Conservation (phyloP, 2,888 invertebrate genomes). For the Drosophila colorata region DNA sequence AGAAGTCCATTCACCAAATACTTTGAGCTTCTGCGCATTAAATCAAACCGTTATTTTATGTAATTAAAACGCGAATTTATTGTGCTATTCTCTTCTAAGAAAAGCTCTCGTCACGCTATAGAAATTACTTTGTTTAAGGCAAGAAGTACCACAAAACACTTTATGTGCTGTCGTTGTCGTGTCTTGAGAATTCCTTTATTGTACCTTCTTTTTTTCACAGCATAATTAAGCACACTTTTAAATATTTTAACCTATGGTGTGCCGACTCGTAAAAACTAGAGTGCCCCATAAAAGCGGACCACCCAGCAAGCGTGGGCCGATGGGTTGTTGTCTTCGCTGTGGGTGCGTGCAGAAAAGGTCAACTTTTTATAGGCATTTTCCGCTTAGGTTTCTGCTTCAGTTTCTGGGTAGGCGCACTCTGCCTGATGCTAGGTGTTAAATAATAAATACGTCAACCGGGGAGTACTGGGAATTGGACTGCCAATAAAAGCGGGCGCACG, state of each 20-base stretch:
- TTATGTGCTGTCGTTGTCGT: conserved; percentile 44
- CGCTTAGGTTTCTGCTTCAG: conserved; percentile 46
- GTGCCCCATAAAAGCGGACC: conserved; percentile 63
- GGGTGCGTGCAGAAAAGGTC: conserved; percentile 66
- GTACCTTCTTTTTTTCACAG: conserved; percentile 40
- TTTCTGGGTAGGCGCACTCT: background rate
- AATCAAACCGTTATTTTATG: conserved; percentile 4
- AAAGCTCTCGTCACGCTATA: conserved; percentile 27
- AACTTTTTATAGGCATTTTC: conserved; percentile 69
- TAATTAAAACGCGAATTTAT: conserved; percentile 22
- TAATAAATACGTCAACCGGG: conserved; percentile 66
- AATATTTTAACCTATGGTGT: conserved; percentile 72
- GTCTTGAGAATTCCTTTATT: conserved; percentile 38
- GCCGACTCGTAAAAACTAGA: conserved; percentile 70
- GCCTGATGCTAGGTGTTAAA: conserved; percentile 67
- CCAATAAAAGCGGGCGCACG: conserved; percentile 63
- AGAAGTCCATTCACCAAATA: background rate
- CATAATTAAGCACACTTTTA: conserved; percentile 77
- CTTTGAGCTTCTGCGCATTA: conserved; percentile 12
- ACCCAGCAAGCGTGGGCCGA: conserved; percentile 45
- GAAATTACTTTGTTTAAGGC: conserved; percentile 20
- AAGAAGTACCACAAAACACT: conserved; percentile 21
- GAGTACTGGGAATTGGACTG: conserved; percentile 50
- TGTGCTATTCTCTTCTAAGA: conserved; percentile 9
- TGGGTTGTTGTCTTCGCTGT: conserved; percentile 27